Percentiles rank a stretch among this genome's conserved stretches.
These are phyloP conservation scores for Urocyon cinereoargenteus DNA, from an alignment of 2,797 vertebrate species.

Conservation along the genomic window DNA sequence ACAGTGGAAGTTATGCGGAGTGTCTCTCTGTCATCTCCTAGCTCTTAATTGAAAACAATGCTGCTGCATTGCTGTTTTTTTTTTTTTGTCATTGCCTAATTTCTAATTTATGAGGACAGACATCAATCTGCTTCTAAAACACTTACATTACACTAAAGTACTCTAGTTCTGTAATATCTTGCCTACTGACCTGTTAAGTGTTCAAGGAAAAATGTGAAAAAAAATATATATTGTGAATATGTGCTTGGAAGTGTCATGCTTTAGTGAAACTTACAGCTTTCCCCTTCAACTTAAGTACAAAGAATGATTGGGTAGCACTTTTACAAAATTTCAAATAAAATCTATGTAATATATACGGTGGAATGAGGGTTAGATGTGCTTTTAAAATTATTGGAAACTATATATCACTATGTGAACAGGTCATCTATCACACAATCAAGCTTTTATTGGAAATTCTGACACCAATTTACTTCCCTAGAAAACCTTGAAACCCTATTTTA, in stretches of 20 bases:
- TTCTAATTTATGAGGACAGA: conserved; percentile 8
- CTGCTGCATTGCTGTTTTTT: background rate
- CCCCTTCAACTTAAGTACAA: conserved; percentile 84
- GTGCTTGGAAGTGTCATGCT: conserved; percentile 84
- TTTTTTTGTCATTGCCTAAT: background rate
- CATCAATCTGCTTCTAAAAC: conserved; percentile 45
- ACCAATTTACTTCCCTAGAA: conserved; percentile 43
- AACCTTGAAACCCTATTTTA: conserved; percentile 59
- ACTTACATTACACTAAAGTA: background rate
- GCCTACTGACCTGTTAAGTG: conserved; percentile 73
- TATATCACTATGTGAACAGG: conserved; percentile 52
- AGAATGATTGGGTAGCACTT: conserved; percentile 83
- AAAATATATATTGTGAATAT: conserved; percentile 4
- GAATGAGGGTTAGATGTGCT: conserved; percentile 84
- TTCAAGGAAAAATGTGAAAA: conserved; percentile 65
- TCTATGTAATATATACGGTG: conserved; percentile 67
- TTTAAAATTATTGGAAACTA: conserved; percentile 82
- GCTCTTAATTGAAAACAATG: background rate
- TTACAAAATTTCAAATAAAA: conserved; percentile 84
- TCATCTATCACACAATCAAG: conserved; percentile 74
- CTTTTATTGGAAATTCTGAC: conserved; percentile 66
- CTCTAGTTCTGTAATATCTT: conserved; percentile 28
- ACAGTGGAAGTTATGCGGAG: accelerated
- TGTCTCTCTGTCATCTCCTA: accelerated
- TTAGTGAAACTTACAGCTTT: conserved; percentile 86